Evolutionary conservation across 1,140 invertebrate species (phyloP).

Genomic region (Dreissena polymorpha): DNA sequence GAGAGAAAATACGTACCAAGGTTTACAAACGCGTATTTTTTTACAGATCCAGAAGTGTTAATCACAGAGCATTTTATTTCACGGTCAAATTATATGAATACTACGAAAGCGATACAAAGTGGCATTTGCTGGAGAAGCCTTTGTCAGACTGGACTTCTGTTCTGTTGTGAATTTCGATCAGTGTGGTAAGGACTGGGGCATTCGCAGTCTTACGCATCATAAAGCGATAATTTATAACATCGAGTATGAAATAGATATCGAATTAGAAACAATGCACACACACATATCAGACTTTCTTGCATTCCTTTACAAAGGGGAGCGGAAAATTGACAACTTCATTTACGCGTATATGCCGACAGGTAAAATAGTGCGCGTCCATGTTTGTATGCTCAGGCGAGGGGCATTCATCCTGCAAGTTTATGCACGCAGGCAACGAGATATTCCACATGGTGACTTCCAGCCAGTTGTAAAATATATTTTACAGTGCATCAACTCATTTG

Average conservation of each 20-base stretch:
- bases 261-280: neutral
- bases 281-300: constrained; percentile 17
- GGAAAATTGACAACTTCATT: constrained; percentile 47
- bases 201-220: constrained; percentile 20
- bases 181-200: constrained; percentile 43
- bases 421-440: constrained; percentile 29
- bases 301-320: constrained; percentile 33
- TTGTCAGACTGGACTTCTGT: constrained; percentile 35
- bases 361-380: constrained; percentile 29
- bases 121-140: constrained; percentile 57
- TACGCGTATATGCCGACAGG: no score
- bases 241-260: constrained; percentile 26
- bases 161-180: constrained; percentile 26
- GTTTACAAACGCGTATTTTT: constrained; percentile 77
- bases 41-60: constrained; percentile 81
- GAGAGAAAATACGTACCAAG: constrained; percentile 53
- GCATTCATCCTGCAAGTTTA: constrained; percentile 28
- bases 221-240: constrained; percentile 13
- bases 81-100: constrained; percentile 52
- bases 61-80: constrained; percentile 81
- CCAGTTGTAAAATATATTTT: constrained; percentile 41
- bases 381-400: constrained; percentile 10
- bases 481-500: constrained; percentile 20
- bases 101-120: constrained; percentile 39
- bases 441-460: constrained; percentile 4